Evolutionary conservation across 2,888 invertebrate species (phyloP), one percentile per base, ranked within the genome.

Genomic region (Dynastes grantii): DNA sequence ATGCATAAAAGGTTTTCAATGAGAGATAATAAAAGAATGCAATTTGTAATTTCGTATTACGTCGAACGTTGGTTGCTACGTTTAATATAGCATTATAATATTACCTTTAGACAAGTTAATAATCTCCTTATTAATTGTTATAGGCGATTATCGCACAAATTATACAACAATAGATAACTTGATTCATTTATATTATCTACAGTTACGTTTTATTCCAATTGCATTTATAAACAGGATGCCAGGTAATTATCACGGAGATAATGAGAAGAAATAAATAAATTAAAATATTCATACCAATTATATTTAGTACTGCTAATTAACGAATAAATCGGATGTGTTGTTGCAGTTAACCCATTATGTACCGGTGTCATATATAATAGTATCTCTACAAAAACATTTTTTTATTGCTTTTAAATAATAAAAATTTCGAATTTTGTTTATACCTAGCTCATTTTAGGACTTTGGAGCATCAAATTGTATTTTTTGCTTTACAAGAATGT

Each of bases 81-180:
- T 45, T 45, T 13, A 65, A 37, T 29, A 51, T 51, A 68, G 22
- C 27, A n/a, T 68, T 68, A 68, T 13, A 53, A 53, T 53, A 49
- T 49, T 51, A 45, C 45, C 49, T 27, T 51, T 55, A 55, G n/a
- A 27, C 9, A n/a, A 49, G 45, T 67, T 67, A 49, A 67, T 53
- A 32, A 37, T 71, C 58, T 55, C 71, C 40, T 71, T 58, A 71
- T 71, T 71, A 67, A 67, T 32, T 55, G 58, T 37, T 37, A 37
- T 55, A 22, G 11, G 8, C 58, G 55, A 73, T 73, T 58, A 73
- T 73, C 16, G 3, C 58, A 55, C 16, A 73, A 73, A 73, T 73
- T 58, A 73, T 27, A 16, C 37, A 71, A 71, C 22, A 55, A 71
- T 40, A 73, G 8, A 73, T 58, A 61, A 63, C 11, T 29, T 63